Conservation (phyloP, 2,113 vertebrate genomes). For the Copsychus sechellarum region DNA sequence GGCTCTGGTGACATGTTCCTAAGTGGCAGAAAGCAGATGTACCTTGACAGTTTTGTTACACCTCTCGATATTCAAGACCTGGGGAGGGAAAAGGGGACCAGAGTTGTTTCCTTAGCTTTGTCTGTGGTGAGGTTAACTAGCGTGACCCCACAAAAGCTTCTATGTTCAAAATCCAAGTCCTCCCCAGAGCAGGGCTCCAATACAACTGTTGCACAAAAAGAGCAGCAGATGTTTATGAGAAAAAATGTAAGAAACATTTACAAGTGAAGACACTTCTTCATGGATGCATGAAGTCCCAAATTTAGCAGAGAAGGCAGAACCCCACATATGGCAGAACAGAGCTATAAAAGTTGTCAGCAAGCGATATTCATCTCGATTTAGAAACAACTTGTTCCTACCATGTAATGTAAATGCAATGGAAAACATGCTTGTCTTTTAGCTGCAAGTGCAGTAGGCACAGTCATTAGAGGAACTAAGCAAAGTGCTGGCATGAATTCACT, state of each 20-base stretch:
- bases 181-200: background rate
- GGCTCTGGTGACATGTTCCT: background rate
- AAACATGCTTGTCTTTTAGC: background rate
- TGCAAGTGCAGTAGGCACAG: background rate
- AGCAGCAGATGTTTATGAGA: background rate
- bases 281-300: background rate
- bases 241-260: background rate
- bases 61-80: accelerated
- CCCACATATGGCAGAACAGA: background rate
- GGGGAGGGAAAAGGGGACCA: background rate
- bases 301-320: background rate
- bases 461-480: background rate
- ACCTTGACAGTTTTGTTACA: background rate
- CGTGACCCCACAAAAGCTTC: background rate
- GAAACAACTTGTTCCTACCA: slow-evolving; percentile 26
- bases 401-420: background rate
- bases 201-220: background rate
- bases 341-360: slow-evolving; percentile 34
- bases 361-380: background rate
- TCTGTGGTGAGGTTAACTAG: background rate
- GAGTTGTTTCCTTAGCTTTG: background rate
- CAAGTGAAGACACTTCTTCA: background rate
- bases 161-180: background rate
- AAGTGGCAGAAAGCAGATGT: background rate
- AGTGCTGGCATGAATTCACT: background rate